Conservation (phyloP, 2,888 invertebrate species). For the Acheta domesticus region DNA sequence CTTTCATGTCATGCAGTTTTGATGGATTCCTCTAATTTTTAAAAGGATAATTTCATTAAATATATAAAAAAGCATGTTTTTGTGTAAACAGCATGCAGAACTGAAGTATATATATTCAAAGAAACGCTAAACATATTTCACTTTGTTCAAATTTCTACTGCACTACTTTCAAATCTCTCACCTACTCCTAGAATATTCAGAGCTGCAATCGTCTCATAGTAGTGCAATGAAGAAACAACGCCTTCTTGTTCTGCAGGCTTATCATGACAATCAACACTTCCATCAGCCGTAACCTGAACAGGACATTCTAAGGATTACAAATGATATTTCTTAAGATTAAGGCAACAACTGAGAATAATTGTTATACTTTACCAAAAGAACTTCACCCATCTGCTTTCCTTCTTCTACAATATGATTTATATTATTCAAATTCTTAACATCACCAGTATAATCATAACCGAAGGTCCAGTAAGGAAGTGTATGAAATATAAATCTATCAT, state of each 20-base stretch:
- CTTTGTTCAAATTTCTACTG: too few species aligned
- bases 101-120: too few species aligned
- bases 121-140: too few species aligned
- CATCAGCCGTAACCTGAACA: constrained; percentile 85
- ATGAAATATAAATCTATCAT: constrained; percentile 79
- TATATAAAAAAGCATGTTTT: too few species aligned
- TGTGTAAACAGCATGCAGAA: too few species aligned
- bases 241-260: constrained; percentile 85
- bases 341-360: neutral
- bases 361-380: constrained; percentile 42
- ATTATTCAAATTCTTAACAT: constrained; percentile 70
- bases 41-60: too few species aligned
- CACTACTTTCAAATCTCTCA: constrained; percentile 37
- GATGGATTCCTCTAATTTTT: too few species aligned
- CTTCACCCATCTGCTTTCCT: constrained; percentile 53
- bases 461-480: constrained; percentile 82
- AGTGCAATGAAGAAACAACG: constrained; percentile 72
- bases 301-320: constrained; percentile 25
- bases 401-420: constrained; percentile 59
- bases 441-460: constrained; percentile 80
- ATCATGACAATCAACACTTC: constrained; percentile 83
- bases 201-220: constrained; percentile 78
- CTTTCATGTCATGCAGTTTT: too few species aligned
- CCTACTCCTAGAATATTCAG: constrained; percentile 63
- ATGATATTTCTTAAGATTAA: neutral